Evolutionary conservation across 2,113 vertebrate species (phyloP), one percentile per base, ranked within the genome.

Genomic region (Cheilinus undulatus): DNA sequence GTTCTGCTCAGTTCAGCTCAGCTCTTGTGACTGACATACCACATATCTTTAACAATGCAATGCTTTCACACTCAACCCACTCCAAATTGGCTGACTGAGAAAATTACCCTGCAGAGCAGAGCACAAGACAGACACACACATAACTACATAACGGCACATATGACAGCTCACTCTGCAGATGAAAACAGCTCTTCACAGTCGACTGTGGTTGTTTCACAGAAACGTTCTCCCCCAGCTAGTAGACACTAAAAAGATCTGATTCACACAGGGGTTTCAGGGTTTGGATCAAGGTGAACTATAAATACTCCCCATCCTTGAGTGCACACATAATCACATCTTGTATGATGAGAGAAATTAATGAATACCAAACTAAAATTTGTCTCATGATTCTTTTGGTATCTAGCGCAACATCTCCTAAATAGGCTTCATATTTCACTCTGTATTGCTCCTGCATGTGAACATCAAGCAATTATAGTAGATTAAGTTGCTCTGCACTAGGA

Each of bases 11-110:
- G 70, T 24, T 76, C 45, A 70, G 70, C 87, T 43, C 51, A n/a
- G 78, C 71, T 82, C 82, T 81, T 65, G 72, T 82, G 75, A 83
- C 82, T 69, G 58, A 56, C 30, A 48, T n/a, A 59, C 45, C 82
- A 71, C 84, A 63, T 27, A 50, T 84, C 52, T 85, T 69, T 58
- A 68, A 85, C 61, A 77, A 82, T 69, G 40, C 28, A 23, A 28
- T 9, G 53, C 75, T 80, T 86, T 86, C 70, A 85, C 50, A 77
- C 59, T 54, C 24, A 30, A 54, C 42, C 62, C 10, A 59, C 66
- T 69, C 32, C 30, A 46, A 78, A 69, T 68, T 54, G 43, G 45
- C 61, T 57, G 51, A 65, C 38, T 72, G 40, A 24, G 36, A 78
- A 19, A 68, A 62, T 32, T 27, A 54, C 27, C 32, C 60, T 8